Evolutionary conservation across 2,113 vertebrate genomes (phyloP), one percentile per base, ranked within the genome.

Genomic region (Rhinogobius similis): DNA sequence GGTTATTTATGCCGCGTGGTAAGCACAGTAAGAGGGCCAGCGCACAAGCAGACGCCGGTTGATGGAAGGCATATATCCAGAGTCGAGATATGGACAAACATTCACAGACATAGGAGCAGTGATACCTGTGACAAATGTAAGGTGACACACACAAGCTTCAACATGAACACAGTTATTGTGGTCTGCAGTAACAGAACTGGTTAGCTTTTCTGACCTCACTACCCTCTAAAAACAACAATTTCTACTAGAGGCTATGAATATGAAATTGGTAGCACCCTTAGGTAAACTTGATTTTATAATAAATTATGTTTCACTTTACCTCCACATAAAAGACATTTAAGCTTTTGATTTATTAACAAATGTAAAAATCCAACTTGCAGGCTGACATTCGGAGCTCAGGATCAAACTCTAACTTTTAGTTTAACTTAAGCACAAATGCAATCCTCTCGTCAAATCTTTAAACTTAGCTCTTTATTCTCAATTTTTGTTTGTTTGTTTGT

Each of bases 101-200:
- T 58, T 16, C 13, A 10, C 29, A 41, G 18, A 66, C 62, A 18
- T 14, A 38, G 73, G 70, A 44, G 48, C 72, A 46, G 32, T 21
- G 3, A 6, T 55, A 79, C 73, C 78, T 78, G 67, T 76, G 81
- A 84, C 81, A 83, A 86, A 77, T 75, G 39, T 68, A 46, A 39
- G 44, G 46, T 79, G 86, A 90, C 72, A 77, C 79, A 85, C 83
- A 81, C 32, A 36, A 36, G 87, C 71, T 72, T 58, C 64, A 73
- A 83, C 43, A 46, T 53, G 78, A 36, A 32, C 65, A 52, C 41
- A 79, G 62, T 6, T 27, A 6, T 8, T 14, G 26, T 27, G 53
- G 21, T 26, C 24, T 58, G 55, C 10, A 16, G 5, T 18, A 58
- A 29, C 26, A 29, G 16, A 58, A 16, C 14, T 29, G 12, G 24